Percentiles rank a stretch among this genome's conserved stretches.
Evolutionary conservation across 2,797 vertebrate species (phyloP).

Genomic region (Chelon auratus): DNA sequence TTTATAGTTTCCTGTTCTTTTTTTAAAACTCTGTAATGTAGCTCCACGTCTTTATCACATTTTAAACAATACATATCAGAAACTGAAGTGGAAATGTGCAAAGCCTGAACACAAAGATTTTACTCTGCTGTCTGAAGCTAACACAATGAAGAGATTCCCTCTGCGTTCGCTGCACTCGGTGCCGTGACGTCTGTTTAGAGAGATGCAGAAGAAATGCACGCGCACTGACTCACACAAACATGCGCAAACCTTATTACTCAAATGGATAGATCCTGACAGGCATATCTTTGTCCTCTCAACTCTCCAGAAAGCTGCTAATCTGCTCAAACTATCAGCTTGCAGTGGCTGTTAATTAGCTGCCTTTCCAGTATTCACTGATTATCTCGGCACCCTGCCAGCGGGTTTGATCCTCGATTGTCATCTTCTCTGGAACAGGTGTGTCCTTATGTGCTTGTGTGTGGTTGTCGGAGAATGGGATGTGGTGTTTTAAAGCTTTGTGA

Average conservation of each 20-base stretch:
- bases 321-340: conserved; percentile 67
- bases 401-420: conserved; percentile 45
- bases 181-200: neutral
- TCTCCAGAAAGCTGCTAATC: conserved; percentile 74
- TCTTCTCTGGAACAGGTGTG: conserved; percentile 32
- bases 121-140: neutral
- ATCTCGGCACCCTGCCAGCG: conserved; percentile 60
- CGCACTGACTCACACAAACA: conserved; percentile 17
- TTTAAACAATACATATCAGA: neutral
- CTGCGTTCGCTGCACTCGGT: neutral
- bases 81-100: neutral
- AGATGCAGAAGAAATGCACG: conserved; percentile 2
- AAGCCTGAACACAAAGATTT: neutral
- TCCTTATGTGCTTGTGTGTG: neutral
- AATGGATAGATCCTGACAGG: conserved; percentile 73
- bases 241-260: conserved; percentile 68
- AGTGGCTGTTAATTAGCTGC: conserved; percentile 72
- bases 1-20: conserved; percentile 10
- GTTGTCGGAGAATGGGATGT: neutral
- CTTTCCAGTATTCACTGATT: conserved; percentile 66
- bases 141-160: neutral
- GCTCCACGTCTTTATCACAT: neutral
- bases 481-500: conserved; percentile 18
- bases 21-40: conserved; percentile 11
- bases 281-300: conserved; percentile 71